Evolutionary conservation across 2,888 invertebrate species (phyloP).

Genomic region (Microctonus hyperodae): DNA sequence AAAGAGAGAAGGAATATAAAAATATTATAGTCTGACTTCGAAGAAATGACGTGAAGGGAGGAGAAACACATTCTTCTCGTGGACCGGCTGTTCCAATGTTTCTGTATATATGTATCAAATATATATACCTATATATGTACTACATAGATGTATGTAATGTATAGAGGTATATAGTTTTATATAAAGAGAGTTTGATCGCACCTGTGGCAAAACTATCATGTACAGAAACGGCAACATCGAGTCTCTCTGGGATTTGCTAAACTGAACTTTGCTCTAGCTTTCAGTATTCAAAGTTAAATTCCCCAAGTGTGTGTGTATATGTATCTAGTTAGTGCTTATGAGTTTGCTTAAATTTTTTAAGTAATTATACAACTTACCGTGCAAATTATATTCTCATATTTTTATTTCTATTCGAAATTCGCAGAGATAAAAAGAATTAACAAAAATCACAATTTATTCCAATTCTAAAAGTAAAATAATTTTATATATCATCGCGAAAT

Average conservation of each 20-base stretch:
- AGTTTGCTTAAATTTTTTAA: too few relatives aligned
- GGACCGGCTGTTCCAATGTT: constrained; percentile 6
- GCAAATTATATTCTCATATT: too few relatives aligned
- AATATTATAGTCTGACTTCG: background rate
- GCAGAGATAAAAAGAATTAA: too few relatives aligned
- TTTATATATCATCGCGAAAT: background rate
- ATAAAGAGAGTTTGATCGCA: background rate
- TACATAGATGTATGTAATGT: background rate
- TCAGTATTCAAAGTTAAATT: background rate
- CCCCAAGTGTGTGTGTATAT: background rate
- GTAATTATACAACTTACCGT: too few relatives aligned
- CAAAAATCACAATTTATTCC: too few relatives aligned
- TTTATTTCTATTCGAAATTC: too few relatives aligned
- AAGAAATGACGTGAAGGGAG: background rate
- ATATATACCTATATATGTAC: too few relatives aligned
- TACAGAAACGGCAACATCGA: background rate
- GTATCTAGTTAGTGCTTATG: background rate
- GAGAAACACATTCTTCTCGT: background rate
- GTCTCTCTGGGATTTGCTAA: background rate
- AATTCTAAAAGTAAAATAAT: background rate
- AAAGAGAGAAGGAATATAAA: background rate
- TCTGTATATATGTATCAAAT: too few relatives aligned
- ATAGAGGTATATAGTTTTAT: background rate
- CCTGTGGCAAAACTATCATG: background rate
- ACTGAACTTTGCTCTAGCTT: background rate